A percentile compares a stretch with the other conserved stretches of the same genome.
Conservation (phyloP, 2,113 vertebrate species). For the Clarias batrachus region DNA sequence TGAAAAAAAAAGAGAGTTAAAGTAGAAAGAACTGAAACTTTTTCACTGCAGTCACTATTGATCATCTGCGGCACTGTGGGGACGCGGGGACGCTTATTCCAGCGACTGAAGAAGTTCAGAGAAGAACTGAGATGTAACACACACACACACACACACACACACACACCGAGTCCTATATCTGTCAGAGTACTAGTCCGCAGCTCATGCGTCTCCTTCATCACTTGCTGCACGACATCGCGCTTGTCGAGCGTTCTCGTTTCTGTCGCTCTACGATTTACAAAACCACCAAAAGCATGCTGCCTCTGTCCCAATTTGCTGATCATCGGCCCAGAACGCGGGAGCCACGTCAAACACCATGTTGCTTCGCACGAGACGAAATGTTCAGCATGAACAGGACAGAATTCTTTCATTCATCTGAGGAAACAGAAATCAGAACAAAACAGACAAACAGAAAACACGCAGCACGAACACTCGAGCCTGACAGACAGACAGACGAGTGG, state of each 20-base stretch:
- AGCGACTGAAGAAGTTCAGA: constrained; percentile 66
- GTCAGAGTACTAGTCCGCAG: constrained; percentile 19
- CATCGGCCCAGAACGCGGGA: neutral
- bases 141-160: constrained; percentile 16
- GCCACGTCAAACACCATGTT: constrained; percentile 12
- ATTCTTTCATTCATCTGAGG: constrained; percentile 28
- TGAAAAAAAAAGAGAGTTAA: constrained; percentile 65
- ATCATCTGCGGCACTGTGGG: constrained; percentile 61
- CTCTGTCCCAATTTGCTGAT: constrained; percentile 24
- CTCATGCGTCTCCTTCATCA: neutral
- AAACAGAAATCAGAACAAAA: constrained; percentile 14
- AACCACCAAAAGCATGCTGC: constrained; percentile 11
- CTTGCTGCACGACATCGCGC: neutral
- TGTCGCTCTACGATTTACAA: neutral
- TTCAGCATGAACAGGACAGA: constrained; percentile 24
- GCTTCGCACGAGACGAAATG: constrained; percentile 23
- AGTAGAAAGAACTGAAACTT: constrained; percentile 52
- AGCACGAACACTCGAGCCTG: neutral
- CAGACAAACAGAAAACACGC: neutral
- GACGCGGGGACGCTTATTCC: constrained; percentile 69
- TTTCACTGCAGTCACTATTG: constrained; percentile 69
- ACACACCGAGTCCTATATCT: constrained; percentile 22
- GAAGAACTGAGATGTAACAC: constrained; percentile 14
- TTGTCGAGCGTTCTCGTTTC: constrained; percentile 9
- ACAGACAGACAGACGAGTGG: neutral